Evolutionary conservation across 1,140 invertebrate genomes (phyloP).

Genomic region (Penaeus japonicus): DNA sequence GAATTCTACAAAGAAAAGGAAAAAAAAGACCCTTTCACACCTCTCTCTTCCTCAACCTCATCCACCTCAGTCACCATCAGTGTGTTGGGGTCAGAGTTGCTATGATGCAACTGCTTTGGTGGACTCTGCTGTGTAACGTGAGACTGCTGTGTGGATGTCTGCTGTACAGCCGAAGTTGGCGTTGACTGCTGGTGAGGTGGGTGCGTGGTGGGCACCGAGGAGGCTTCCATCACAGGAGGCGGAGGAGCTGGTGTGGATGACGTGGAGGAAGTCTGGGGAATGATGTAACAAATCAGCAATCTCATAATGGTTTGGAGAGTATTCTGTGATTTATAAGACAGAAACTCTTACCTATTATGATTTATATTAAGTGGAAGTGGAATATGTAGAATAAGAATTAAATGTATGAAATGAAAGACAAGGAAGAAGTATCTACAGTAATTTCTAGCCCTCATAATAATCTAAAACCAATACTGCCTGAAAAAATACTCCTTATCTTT

Average conservation of each 20-base stretch:
- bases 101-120: slow-evolving; percentile 32
- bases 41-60: slow-evolving; percentile 42
- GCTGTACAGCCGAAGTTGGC: background rate
- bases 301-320: too few relatives aligned
- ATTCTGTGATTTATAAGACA: too few relatives aligned
- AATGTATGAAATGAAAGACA: too few relatives aligned
- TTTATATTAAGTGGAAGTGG: too few relatives aligned
- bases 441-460: too few relatives aligned
- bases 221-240: slow-evolving; percentile 7
- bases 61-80: slow-evolving; percentile 39
- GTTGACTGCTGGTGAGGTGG: slow-evolving; percentile 16
- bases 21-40: background rate
- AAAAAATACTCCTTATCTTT: too few relatives aligned
- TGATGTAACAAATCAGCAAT: background rate
- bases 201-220: slow-evolving; percentile 23
- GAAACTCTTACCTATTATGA: too few relatives aligned
- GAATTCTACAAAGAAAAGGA: too few relatives aligned
- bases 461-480: too few relatives aligned
- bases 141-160: background rate
- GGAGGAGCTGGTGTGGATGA: slow-evolving; percentile 37
- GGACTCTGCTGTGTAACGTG: background rate
- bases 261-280: slow-evolving; percentile 11
- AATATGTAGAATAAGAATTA: too few relatives aligned
- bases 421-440: too few relatives aligned
- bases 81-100: slow-evolving; percentile 46